These are phyloP conservation scores for Phaedon cochleariae DNA, from an alignment of 2,888 invertebrate species.

Conservation along the genomic window DNA sequence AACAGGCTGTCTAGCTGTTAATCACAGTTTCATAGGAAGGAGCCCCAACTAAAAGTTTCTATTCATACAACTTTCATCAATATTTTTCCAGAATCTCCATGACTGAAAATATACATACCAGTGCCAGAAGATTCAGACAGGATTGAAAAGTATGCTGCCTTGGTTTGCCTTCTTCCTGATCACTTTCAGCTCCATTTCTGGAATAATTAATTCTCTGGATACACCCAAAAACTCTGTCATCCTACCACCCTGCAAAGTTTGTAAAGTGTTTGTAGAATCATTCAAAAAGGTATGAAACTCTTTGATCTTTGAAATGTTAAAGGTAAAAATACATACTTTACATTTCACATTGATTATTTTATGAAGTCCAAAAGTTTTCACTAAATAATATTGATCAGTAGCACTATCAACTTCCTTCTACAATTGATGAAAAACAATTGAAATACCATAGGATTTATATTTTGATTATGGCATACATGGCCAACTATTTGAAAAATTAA, in stretches of 20 bases:
- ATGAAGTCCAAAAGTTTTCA: too few relatives aligned
- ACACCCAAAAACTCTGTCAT: slow-evolving; percentile 33
- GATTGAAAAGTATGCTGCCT: slow-evolving; percentile 27
- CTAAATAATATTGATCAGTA: too few relatives aligned
- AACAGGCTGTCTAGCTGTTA: neutral
- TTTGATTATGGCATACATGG: too few relatives aligned
- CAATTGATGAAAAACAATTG: neutral
- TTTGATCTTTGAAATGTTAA: too few relatives aligned
- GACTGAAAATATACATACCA: neutral
- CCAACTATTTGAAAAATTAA: neutral
- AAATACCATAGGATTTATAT: neutral
- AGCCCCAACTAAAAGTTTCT: neutral
- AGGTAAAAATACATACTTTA: too few relatives aligned
- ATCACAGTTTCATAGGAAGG: too few relatives aligned
- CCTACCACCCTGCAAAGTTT: slow-evolving; percentile 79
- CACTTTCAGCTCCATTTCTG: slow-evolving; percentile 21
- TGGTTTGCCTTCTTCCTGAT: slow-evolving; percentile 24
- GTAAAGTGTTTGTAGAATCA: slow-evolving; percentile 77
- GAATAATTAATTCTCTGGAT: slow-evolving; percentile 27
- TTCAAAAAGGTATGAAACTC: slow-evolving; percentile 67
- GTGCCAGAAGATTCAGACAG: neutral
- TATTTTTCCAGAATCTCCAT: neutral
- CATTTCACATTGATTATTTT: too few relatives aligned
- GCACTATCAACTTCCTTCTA: neutral
- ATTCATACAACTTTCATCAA: neutral